Evolutionary conservation across 2,888 invertebrate genomes (phyloP).

Genomic region (Hylaea fasciaria): DNA sequence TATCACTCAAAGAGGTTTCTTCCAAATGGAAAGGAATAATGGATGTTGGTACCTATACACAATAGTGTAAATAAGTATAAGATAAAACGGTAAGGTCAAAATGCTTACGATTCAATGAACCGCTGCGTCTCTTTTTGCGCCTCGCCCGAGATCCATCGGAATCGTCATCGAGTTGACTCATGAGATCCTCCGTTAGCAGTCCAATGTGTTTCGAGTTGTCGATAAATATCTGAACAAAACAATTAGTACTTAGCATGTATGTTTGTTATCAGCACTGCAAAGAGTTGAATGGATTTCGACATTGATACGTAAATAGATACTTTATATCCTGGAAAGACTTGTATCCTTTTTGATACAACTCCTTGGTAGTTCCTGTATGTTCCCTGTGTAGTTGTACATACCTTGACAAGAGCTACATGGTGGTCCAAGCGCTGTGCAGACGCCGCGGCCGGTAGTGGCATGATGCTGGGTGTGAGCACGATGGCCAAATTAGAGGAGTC

Average conservation of each 20-base stretch:
- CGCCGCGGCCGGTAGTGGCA: slow-evolving; percentile 90
- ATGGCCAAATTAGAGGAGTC: slow-evolving; percentile 92
- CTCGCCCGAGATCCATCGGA: slow-evolving; percentile 80
- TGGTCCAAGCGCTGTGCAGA: slow-evolving; percentile 87
- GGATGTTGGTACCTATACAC: too few species aligned
- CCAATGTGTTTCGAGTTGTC: slow-evolving; percentile 91
- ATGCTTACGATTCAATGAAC: slow-evolving; percentile 91
- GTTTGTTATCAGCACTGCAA: background rate
- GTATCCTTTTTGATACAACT: too few species aligned
- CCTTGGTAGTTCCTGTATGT: too few species aligned
- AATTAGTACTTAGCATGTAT: background rate
- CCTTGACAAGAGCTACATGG: slow-evolving; percentile 89
- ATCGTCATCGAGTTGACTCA: slow-evolving; percentile 79
- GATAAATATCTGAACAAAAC: slow-evolving; percentile 87
- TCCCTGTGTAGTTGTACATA: too few species aligned
- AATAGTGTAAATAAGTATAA: too few species aligned
- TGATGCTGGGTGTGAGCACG: slow-evolving; percentile 93
- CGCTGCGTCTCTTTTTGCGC: slow-evolving; percentile 93
- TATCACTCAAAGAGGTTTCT: too few species aligned
- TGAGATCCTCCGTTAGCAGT: slow-evolving; percentile 86
- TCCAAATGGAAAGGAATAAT: too few species aligned
- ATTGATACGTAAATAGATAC: too few species aligned
- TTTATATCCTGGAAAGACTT: too few species aligned
- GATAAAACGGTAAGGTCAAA: too few species aligned
- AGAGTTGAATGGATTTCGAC: too few species aligned